Evolutionary conservation across 2,888 invertebrate species (phyloP).

Genomic region (Lissocephala sabroskyi): DNA sequence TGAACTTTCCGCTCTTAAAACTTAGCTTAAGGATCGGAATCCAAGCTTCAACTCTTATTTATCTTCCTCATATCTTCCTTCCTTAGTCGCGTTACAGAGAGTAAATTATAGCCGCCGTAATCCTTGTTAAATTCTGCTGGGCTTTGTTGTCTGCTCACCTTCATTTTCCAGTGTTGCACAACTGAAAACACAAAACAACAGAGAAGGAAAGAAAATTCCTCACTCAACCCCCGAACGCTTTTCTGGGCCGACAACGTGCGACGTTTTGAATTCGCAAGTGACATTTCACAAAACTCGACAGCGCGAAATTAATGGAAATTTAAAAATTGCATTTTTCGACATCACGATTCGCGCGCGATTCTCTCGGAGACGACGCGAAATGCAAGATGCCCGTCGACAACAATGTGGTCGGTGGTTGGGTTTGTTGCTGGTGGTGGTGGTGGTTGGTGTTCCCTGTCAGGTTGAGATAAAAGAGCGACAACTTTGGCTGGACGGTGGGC

Average conservation of each 20-base stretch:
- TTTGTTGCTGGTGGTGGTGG: not conserved
- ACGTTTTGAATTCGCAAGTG: slow-evolving; percentile 44
- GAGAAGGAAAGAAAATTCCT: too few relatives aligned
- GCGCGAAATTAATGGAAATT: slow-evolving; percentile 60
- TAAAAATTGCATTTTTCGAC: slow-evolving; percentile 59
- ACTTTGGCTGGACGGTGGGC: not conserved
- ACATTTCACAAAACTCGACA: slow-evolving; percentile 59
- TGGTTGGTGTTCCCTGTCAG: not conserved
- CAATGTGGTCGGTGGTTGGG: not conserved
- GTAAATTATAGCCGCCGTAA: too few relatives aligned
- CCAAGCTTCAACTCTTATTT: too few relatives aligned
- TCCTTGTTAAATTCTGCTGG: slow-evolving; percentile 32
- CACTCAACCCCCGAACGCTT: too few relatives aligned
- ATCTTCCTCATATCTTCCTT: not conserved
- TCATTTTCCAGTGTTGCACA: slow-evolving; percentile 17
- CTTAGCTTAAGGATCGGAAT: too few relatives aligned
- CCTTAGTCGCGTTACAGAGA: too few relatives aligned
- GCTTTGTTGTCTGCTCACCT: slow-evolving; percentile 12
- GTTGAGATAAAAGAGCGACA: not conserved
- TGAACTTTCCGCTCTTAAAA: too few relatives aligned
- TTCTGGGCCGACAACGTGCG: slow-evolving; percentile 4
- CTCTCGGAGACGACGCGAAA: not conserved
- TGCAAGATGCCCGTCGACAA: not conserved
- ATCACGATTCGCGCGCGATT: slow-evolving; percentile 17
- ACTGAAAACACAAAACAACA: slow-evolving; percentile 24